Base-by-base conservation (phyloP, 2,113 vertebrate species). In the Dolichallabes microphthalmus region DNA sequence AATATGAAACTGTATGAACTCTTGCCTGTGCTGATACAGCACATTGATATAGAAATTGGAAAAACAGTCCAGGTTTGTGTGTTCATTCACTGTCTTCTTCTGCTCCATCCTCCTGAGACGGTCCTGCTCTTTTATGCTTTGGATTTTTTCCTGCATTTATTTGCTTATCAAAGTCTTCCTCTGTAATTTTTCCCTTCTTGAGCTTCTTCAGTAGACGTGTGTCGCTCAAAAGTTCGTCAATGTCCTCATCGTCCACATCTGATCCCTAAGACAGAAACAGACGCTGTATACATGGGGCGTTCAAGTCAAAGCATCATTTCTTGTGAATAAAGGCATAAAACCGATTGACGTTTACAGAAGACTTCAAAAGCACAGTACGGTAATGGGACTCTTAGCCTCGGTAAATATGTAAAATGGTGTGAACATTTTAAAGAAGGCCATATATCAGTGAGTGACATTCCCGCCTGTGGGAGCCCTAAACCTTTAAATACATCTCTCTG, bases 191-290 rank as follows among this genome's bases (percentile, higher is more conserved):
- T 0, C 97, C 96, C 87, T 95, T 98, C 90, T 96, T 99, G 1
- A 99, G 91, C 87, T 92, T 97, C 91, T 97, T 99, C 78, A 99
- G 94, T 86, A 99, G 95, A 45, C 96, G 95, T 0, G 97, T 98
- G 90, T 99, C 98, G 0, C 91, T 96, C 68, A 98, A 91, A 58
- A 99, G 89, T 88, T 99, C 98, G 13, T 96, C 91, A 93, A 98
- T 91, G 82, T 98, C 97, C 11, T 96, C 94, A 0, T 97, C 95
- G 0, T 97, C 96, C 0, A 94, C 74, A 15, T 97, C 97, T 0
- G 96, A 96, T 39, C 92, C 96, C 98, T 99, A 86, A 14, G 69
- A 71, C 19, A 30, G 86, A 22, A 86, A 80, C 27, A 20, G 30
- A 19, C 63, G 25, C 11, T 27, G 13, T 64, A 64, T 13, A 58